phyloP scores from a whole-genome alignment of 1,140 invertebrate species.

The Neotoxoptera formosana region DNA sequence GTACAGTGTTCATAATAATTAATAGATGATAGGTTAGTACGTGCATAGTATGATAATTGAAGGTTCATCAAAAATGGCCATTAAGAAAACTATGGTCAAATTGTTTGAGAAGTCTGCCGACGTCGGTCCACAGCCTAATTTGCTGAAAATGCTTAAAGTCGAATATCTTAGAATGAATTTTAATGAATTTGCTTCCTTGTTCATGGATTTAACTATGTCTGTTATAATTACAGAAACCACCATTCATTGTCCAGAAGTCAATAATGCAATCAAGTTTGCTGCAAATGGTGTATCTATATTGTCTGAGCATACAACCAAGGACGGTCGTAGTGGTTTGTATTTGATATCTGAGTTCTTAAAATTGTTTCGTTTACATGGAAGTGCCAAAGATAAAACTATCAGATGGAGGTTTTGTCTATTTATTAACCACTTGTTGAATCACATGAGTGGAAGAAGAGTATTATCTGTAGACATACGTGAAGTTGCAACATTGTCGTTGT shows the following conservation, averaged over 20 bases:
- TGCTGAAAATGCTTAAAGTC: slow-evolving; percentile 1
- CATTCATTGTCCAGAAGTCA: background rate
- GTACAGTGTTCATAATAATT: background rate
- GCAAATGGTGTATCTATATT: background rate
- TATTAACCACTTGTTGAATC: slow-evolving; percentile 24
- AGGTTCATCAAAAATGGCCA: background rate
- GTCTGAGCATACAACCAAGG: background rate
- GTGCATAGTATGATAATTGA: background rate
- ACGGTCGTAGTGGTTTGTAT: background rate
- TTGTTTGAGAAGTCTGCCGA: slow-evolving; percentile 36
- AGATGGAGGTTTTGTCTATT: slow-evolving; percentile 45
- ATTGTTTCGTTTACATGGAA: slow-evolving; percentile 3
- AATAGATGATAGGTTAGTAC: background rate
- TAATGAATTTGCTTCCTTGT: background rate
- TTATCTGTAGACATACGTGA: slow-evolving; percentile 37
- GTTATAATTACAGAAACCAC: background rate
- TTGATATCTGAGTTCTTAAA: slow-evolving; percentile 1
- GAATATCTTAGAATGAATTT: background rate
- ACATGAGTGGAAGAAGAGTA: background rate
- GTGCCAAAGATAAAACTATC: background rate
- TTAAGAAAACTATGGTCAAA: background rate
- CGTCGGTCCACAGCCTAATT: background rate
- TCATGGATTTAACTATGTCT: background rate
- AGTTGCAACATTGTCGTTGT: background rate
- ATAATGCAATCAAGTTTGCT: slow-evolving; percentile 44